These are phyloP conservation scores for Syngnathus acus DNA, from an alignment of 2,797 vertebrate species.

Conservation along the genomic window DNA sequence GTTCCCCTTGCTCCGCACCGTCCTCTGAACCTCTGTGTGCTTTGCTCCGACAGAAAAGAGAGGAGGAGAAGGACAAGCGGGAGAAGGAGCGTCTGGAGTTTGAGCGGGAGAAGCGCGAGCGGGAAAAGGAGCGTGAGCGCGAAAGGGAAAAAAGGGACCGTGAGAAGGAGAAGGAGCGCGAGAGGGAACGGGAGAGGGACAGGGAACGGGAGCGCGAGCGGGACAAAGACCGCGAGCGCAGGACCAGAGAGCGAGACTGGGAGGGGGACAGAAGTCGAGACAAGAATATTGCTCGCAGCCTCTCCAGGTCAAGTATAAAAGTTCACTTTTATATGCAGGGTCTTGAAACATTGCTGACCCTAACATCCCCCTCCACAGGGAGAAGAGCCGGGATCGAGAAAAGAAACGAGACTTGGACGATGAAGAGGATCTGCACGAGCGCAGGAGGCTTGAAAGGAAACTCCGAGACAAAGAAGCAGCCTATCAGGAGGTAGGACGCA, in stretches of 20 bases:
- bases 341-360: no score
- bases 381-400: slow-evolving; percentile 84
- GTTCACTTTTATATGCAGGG: neutral
- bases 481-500: slow-evolving; percentile 85
- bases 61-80: slow-evolving; percentile 93
- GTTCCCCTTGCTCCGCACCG: neutral
- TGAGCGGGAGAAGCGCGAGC: slow-evolving; percentile 77
- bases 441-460: slow-evolving; percentile 91
- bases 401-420: slow-evolving; percentile 95
- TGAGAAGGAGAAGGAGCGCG: slow-evolving; percentile 79
- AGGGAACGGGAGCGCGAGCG: slow-evolving; percentile 61
- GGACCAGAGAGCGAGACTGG: slow-evolving; percentile 70
- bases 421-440: slow-evolving; percentile 93
- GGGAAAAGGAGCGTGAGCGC: slow-evolving; percentile 59
- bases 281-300: slow-evolving; percentile 72
- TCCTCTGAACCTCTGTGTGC: slow-evolving; percentile 57
- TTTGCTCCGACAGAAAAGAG: slow-evolving; percentile 95
- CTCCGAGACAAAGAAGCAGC: slow-evolving; percentile 95
- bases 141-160: slow-evolving; percentile 66
- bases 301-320: slow-evolving; percentile 75
- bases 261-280: slow-evolving; percentile 67
- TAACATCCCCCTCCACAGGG: slow-evolving; percentile 48
- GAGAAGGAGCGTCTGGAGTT: slow-evolving; percentile 85
- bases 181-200: slow-evolving; percentile 73
- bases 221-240: slow-evolving; percentile 62